Percentiles rank a stretch among this genome's conserved stretches.
phyloP scores from a whole-genome alignment of 2,797 vertebrate species.

The Myotis pilosus region DNA sequence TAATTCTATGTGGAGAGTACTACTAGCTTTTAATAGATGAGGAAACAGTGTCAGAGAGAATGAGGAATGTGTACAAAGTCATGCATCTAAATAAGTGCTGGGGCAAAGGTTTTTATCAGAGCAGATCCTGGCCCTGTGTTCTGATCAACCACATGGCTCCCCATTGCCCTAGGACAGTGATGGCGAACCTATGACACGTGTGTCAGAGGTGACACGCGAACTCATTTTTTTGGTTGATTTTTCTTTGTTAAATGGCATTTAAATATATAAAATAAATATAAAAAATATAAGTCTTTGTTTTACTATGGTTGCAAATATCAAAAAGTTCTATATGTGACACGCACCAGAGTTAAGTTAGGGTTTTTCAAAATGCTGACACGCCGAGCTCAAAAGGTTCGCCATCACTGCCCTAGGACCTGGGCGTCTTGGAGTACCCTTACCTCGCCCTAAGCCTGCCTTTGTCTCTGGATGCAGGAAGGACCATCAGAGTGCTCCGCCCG shows the following conservation, averaged over 20 bases:
- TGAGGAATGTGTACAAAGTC: not conserved
- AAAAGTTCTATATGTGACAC: too few relatives aligned
- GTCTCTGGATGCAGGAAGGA: slow-evolving; percentile 85
- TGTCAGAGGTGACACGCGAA: too few relatives aligned
- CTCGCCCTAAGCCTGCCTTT: not conserved
- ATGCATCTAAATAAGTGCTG: not conserved
- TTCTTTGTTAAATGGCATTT: too few relatives aligned
- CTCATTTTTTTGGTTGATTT: too few relatives aligned
- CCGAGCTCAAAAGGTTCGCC: too few relatives aligned
- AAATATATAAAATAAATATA: too few relatives aligned
- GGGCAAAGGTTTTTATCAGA: not conserved
- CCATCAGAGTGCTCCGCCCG: slow-evolving; percentile 89
- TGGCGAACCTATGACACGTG: too few relatives aligned
- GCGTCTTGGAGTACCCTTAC: not conserved
- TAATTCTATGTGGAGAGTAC: not conserved
- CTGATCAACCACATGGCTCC: not conserved
- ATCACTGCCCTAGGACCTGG: not conserved
- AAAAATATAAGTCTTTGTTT: too few relatives aligned
- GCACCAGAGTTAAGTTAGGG: too few relatives aligned
- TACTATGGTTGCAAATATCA: too few relatives aligned
- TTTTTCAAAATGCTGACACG: too few relatives aligned
- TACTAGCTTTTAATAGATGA: not conserved
- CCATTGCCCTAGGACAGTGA: too few relatives aligned
- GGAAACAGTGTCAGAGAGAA: not conserved
- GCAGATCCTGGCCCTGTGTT: not conserved